Base-by-base conservation (phyloP, 2,797 vertebrate species). In the Ceyx erithaca region DNA sequence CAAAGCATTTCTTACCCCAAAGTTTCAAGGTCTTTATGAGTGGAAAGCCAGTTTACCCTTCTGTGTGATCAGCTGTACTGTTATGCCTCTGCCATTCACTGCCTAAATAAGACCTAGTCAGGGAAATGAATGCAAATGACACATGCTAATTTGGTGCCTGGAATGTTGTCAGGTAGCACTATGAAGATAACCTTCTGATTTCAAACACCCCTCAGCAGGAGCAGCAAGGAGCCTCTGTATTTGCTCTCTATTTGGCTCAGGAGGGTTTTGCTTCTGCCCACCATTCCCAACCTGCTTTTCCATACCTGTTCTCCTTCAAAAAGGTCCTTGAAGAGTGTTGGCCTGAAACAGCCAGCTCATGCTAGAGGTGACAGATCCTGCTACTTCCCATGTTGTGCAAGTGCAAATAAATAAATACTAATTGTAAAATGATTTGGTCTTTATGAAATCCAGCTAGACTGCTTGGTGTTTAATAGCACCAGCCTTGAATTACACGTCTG, bases 121-220 rank as follows among this genome's bases (percentile, higher is more conserved):
- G 66, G 45, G 14, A 58, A 79, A 90, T 26, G 20, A 73, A 41
- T 20, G 10, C 43, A n/a, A 68, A 80, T 45, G 46, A 78, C 79
- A 69, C 26, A 69, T 7, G 17, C 6, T 57, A 2, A 4, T 12
- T 8, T 21, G 90, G 67, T 41, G 10, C 40, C 49, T 92, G 54
- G 41, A 87, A 63, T 31, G 37, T 12, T 90, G 26, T 87, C 57
- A 33, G 41, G 11, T 40, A 62, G 48, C 16, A 6, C 64, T 62
- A 10, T 21, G 31, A 81, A 10, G 14, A 43, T 40, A 72, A 43
- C 62, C 66, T n/a, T 82, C 75, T 63, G 17, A 45, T 70, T 58
- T 55, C 73, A n/a, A 31, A 37, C 45, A 23, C 0, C 0, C 37
- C 1, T 0, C 9, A 18, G 21, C 1, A 1, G 62, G 28, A 75